A percentile compares a stretch with the other conserved stretches of the same genome.
Evolutionary conservation across 2,797 vertebrate species (phyloP).

Genomic region (Acipenser ruthenus): DNA sequence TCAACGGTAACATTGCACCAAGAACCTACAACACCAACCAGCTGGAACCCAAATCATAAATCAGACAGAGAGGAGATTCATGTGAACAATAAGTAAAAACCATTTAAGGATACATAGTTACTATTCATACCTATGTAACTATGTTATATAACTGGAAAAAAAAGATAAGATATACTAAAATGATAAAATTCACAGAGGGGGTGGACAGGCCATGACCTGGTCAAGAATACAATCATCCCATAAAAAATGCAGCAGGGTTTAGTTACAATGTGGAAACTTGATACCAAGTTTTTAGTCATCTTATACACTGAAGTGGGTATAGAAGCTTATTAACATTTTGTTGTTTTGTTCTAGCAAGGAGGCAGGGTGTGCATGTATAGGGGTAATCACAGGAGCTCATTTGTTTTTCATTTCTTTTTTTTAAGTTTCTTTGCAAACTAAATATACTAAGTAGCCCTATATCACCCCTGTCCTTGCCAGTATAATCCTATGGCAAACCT

Average conservation of each 20-base stretch:
- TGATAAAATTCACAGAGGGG: constrained; percentile 6
- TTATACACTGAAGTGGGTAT: constrained; percentile 12
- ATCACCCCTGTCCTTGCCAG: constrained; percentile 51
- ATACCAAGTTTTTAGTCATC: constrained; percentile 42
- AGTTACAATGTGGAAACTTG: constrained; percentile 60
- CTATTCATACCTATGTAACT: no score
- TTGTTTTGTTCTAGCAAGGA: constrained; percentile 27
- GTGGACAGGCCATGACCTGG: constrained; percentile 69
- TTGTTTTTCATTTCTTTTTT: neutral
- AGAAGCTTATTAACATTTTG: constrained; percentile 17
- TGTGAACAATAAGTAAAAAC: no score
- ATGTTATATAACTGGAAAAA: no score
- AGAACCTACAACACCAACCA: no score
- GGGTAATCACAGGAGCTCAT: constrained; percentile 16
- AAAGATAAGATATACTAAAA: no score
- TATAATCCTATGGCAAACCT: constrained; percentile 54
- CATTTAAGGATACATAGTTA: no score
- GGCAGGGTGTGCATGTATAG: constrained; percentile 7
- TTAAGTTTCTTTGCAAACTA: constrained; percentile 49
- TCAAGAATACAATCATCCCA: constrained; percentile 61
- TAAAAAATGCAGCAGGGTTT: constrained; percentile 52
- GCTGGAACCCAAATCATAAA: no score
- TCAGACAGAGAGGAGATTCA: no score
- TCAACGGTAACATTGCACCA: no score
- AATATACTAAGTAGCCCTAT: constrained; percentile 34